Evolutionary conservation across 2,888 invertebrate species (phyloP).

Genomic region (Ochropleura leucogaster): DNA sequence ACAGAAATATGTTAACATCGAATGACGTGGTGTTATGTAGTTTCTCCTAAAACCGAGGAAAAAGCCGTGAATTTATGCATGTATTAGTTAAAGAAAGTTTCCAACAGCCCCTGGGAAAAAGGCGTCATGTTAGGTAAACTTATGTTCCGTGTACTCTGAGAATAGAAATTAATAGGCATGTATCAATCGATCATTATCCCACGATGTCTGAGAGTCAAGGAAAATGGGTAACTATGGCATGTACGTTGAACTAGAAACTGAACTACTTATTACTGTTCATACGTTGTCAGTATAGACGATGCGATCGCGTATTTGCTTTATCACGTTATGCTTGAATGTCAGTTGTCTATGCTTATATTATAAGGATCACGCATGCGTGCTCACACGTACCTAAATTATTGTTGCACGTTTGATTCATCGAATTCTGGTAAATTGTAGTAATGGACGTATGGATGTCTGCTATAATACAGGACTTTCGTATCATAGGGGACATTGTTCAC

Average conservation of each 20-base stretch:
- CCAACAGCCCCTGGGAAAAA: conserved; percentile 20
- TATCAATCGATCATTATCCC: conserved; percentile 56
- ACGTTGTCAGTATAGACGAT: conserved; percentile 3
- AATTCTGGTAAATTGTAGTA: no score
- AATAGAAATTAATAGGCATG: conserved; percentile 48
- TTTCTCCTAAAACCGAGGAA: not conserved
- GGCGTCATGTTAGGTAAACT: conserved; percentile 13
- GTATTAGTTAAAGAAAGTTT: conserved; percentile 23
- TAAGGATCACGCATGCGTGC: not conserved
- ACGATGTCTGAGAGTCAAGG: conserved; percentile 43
- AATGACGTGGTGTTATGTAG: not conserved
- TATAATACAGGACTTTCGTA: no score
- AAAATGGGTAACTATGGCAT: conserved; percentile 38
- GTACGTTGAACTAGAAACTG: conserved; percentile 41
- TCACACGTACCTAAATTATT: no score
- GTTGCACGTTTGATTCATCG: no score
- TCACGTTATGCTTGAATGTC: not conserved
- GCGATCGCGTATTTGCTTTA: conserved; percentile 1
- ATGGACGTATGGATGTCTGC: no score
- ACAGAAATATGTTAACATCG: not conserved
- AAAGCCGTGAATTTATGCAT: conserved; percentile 17
- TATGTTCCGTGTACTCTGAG: conserved; percentile 25
- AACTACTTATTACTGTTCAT: conserved; percentile 18
- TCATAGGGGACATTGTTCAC: no score
- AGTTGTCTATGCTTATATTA: not conserved